Base-by-base conservation (phyloP, 2,888 invertebrate species). In the Euphydryas editha region DNA sequence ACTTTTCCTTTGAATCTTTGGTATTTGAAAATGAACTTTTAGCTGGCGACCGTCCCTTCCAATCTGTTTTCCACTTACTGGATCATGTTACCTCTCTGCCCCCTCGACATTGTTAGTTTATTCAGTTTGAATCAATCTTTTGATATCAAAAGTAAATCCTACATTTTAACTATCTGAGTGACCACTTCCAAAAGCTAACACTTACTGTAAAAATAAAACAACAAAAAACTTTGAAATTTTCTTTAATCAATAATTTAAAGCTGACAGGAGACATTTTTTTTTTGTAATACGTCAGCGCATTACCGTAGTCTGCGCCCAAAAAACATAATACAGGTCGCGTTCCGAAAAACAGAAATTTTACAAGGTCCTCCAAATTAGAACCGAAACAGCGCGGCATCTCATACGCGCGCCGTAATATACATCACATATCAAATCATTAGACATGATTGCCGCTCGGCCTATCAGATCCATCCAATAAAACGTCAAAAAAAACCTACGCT, bases 181-280 rank as follows among this genome's bases (percentile, higher is more conserved):
- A n/a, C n/a, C n/a, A n/a, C n/a, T n/a, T n/a, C n/a, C n/a, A n/a
- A n/a, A n/a, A n/a, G n/a, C n/a, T n/a, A n/a, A n/a, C n/a, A n/a
- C n/a, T n/a, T n/a, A n/a, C n/a, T n/a, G 15, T 5, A 44, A 49
- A 73, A 88, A 86, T 85, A 76, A 91, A 89, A 88, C 85, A 64
- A 67, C 73, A 73, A 10, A 42, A 30, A 88, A 92, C 90, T 90
- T 92, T 87, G 76, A 88, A 90, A 84, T 91, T 90, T 86, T 88
- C 87, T 92, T 92, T 92, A 91, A 85, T 91, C 87, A 90, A 89
- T 91, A 91, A 91, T 91, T 92, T 92, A 92, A 91, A 92, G 92
- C 92, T 91, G 90, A 90, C 86, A 89, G 84, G 85, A 86, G 86
- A 87, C 85, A 86, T 84, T 81, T 83, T 86, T 49, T 21, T 81